Conservation (phyloP, 2,888 invertebrate genomes). For the Physocephala rufipes region DNA sequence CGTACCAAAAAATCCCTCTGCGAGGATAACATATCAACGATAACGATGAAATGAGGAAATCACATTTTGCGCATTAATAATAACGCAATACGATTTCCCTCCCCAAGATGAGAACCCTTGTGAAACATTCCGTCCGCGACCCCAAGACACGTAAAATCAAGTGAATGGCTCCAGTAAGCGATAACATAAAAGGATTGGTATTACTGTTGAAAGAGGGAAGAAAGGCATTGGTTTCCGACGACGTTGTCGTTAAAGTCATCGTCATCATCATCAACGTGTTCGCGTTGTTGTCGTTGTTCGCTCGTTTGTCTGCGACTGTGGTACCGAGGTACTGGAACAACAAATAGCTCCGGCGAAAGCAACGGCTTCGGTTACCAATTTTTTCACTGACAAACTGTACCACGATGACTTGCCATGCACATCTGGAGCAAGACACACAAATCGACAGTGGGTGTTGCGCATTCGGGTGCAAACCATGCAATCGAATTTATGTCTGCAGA, state of each 20-base stretch:
- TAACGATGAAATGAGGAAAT: neutral
- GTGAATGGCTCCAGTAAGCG: neutral
- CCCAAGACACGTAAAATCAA: conserved; percentile 16
- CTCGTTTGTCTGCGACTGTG: conserved; percentile 41
- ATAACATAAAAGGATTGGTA: neutral
- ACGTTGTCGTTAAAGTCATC: conserved; percentile 14
- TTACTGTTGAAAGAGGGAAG: conserved; percentile 3
- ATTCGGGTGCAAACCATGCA: conserved; percentile 14
- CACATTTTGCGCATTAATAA: neutral
- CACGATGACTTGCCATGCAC: conserved; percentile 49
- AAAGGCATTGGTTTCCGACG: conserved; percentile 15
- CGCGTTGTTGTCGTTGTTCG: conserved; percentile 15
- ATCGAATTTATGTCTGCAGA: conserved; percentile 19
- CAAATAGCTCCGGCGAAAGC: conserved; percentile 34
- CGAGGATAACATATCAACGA: neutral
- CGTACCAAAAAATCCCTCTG: neutral
- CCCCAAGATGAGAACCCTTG: conserved; percentile 15
- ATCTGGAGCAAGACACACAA: conserved; percentile 32
- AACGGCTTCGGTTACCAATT: conserved; percentile 30
- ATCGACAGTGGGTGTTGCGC: conserved; percentile 11
- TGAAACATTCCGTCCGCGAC: neutral
- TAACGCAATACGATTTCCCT: conserved; percentile 15
- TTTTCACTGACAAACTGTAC: conserved; percentile 55
- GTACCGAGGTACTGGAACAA: conserved; percentile 45
- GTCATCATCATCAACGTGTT: conserved; percentile 13